Percentiles rank a stretch among this genome's conserved stretches.
These are phyloP conservation scores for Mungos mungo DNA, from an alignment of 2,113 vertebrate genomes.

Conservation along the genomic window DNA sequence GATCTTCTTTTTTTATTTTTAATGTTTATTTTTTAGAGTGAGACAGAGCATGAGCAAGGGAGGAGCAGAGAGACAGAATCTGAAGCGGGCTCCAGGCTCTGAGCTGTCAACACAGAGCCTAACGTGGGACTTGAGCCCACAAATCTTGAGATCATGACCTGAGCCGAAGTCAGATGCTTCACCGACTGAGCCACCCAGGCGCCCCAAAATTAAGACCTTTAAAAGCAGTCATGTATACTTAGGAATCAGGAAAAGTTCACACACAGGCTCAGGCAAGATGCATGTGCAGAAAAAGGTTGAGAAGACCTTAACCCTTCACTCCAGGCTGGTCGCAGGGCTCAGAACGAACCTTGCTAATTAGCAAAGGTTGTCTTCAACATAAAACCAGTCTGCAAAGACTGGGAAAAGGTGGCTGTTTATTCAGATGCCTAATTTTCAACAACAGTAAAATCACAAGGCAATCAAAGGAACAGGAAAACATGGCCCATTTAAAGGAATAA, in stretches of 20 bases:
- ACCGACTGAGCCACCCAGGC: too few species aligned
- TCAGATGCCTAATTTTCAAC: background rate
- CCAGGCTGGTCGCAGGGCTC: background rate
- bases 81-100: too few species aligned
- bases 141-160: too few species aligned
- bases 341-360: background rate
- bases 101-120: too few species aligned
- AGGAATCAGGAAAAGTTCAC: background rate
- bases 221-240: background rate
- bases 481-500: background rate
- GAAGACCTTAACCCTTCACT: background rate
- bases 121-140: too few species aligned
- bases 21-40: too few species aligned
- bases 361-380: background rate
- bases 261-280: background rate
- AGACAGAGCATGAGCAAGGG: too few species aligned
- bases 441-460: background rate
- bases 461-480: background rate
- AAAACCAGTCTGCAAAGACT: background rate
- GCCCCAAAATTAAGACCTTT: background rate
- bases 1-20: background rate
- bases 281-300: background rate
- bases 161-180: too few species aligned
- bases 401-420: background rate
- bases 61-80: too few species aligned